Conservation (phyloP, 1,140 invertebrate genomes). For the Leptonema lineaticorne region DNA sequence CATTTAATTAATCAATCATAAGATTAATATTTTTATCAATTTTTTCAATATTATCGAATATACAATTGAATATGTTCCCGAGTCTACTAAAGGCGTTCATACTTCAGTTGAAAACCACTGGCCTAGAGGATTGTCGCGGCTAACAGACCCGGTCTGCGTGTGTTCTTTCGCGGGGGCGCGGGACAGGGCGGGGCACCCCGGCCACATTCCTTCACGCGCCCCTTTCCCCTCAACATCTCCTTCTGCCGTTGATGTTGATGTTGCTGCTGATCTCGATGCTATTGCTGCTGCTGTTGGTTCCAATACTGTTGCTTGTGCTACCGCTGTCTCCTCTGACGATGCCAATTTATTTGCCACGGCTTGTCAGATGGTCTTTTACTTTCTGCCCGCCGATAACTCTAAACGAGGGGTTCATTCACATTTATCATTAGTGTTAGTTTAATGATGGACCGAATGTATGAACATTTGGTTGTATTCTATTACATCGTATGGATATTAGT, state of each 20-base stretch:
- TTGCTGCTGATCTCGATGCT: not conserved
- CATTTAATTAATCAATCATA: not conserved
- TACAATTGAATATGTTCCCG: too few species aligned
- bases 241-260: not conserved
- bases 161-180: constrained; percentile 18
- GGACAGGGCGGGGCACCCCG: constrained; percentile 18
- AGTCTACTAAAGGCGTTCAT: too few species aligned
- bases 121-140: constrained; percentile 22
- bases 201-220: constrained; percentile 31
- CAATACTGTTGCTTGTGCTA: not conserved
- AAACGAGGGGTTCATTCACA: too few species aligned
- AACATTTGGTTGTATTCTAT: too few species aligned
- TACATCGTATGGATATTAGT: too few species aligned
- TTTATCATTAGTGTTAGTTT: too few species aligned
- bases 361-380: too few species aligned
- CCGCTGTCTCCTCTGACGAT: not conserved
- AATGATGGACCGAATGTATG: too few species aligned
- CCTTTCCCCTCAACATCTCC: not conserved
- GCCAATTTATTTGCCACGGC: not conserved
- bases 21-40: too few species aligned
- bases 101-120: too few species aligned
- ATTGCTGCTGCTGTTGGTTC: not conserved
- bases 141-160: constrained; percentile 28
- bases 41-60: too few species aligned
- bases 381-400: too few species aligned